Conservation (phyloP, 2,113 vertebrate genomes). For the Dipodomys spectabilis region DNA sequence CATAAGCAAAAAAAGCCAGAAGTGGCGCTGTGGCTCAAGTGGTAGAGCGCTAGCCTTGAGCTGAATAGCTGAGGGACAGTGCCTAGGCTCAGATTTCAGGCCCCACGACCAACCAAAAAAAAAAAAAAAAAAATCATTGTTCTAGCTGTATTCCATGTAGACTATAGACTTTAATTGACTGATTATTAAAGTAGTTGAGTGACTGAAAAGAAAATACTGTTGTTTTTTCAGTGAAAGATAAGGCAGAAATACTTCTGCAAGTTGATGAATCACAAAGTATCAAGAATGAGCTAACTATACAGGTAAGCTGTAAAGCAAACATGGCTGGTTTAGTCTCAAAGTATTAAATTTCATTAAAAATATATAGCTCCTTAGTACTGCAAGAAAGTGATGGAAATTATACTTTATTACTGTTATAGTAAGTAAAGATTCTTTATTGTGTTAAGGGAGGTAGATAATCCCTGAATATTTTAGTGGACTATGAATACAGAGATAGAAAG, state of each 20-base stretch:
- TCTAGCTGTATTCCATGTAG: not conserved
- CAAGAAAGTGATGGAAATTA: not conserved
- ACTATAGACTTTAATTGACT: not conserved
- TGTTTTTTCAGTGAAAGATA: constrained; percentile 93
- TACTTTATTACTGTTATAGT: constrained; percentile 14
- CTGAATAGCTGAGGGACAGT: no score
- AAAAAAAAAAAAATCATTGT: not conserved
- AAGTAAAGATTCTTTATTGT: constrained; percentile 8
- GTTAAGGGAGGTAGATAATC: not conserved
- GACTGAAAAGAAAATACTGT: constrained; percentile 33
- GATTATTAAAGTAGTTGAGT: constrained; percentile 26
- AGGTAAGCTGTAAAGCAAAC: constrained; percentile 85
- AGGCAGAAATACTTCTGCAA: constrained; percentile 95
- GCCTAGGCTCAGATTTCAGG: no score
- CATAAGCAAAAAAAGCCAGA: no score
- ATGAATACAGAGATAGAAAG: not conserved
- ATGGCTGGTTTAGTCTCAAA: not conserved
- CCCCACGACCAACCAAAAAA: no score
- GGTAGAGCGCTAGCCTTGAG: no score
- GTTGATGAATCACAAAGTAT: constrained; percentile 94
- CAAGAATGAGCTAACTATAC: constrained; percentile 94
- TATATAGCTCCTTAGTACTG: not conserved
- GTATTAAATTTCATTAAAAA: constrained; percentile 45
- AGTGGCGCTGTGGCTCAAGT: no score
- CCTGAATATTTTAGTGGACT: constrained; percentile 13